Conservation (phyloP, 2,797 vertebrate species). For the Meda fulgida region DNA sequence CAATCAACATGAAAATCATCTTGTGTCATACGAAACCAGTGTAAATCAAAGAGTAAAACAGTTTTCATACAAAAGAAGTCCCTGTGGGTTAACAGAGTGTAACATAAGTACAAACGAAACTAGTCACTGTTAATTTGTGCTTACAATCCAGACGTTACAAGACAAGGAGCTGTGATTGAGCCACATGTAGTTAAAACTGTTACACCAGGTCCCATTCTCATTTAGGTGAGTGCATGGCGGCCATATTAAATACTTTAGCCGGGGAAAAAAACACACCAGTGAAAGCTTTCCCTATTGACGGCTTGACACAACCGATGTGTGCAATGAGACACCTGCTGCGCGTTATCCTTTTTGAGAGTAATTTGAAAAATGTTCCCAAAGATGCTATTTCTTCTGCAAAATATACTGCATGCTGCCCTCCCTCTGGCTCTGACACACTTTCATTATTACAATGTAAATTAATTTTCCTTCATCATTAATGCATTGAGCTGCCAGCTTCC, state of each 20-base stretch:
- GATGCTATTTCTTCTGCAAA: conserved; percentile 60
- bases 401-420: conserved; percentile 37
- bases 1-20: background rate
- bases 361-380: conserved; percentile 61
- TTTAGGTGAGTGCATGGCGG: conserved; percentile 25
- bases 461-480: conserved; percentile 70
- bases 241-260: conserved; percentile 51
- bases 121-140: conserved; percentile 19
- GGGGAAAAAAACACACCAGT: conserved; percentile 23
- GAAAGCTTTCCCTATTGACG: conserved; percentile 33
- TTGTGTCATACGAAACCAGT: background rate
- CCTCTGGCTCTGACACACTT: conserved; percentile 45
- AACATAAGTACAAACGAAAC: background rate
- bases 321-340: conserved; percentile 33
- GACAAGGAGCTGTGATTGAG: conserved; percentile 16
- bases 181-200: conserved; percentile 22
- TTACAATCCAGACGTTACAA: conserved; percentile 6
- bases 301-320: conserved; percentile 2
- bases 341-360: conserved; percentile 45
- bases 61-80: background rate
- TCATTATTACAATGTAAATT: conserved; percentile 69
- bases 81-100: conserved; percentile 5
- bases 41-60: background rate
- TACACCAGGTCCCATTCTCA: conserved; percentile 29
- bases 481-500: conserved; percentile 54